phyloP scores from a whole-genome alignment of 1,140 invertebrate species.

The Metopolophium dirhodum region DNA sequence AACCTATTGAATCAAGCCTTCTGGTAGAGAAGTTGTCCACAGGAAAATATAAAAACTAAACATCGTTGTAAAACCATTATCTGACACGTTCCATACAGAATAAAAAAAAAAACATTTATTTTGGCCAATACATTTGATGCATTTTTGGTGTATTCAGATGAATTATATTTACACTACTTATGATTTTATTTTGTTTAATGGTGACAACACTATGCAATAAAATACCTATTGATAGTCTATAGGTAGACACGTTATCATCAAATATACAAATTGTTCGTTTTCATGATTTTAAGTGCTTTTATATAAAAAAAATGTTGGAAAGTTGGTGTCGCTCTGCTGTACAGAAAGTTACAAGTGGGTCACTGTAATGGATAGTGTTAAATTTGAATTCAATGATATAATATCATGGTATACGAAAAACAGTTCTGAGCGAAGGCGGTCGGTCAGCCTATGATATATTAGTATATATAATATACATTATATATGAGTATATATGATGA shows the following conservation, averaged over 20 bases:
- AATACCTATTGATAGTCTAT: background rate
- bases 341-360: too few species aligned
- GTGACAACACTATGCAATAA: background rate
- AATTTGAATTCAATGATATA: too few species aligned
- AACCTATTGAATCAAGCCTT: background rate
- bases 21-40: background rate
- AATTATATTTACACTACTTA: background rate
- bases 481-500: too few species aligned
- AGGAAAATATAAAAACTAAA: background rate
- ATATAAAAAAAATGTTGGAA: too few species aligned
- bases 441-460: too few species aligned
- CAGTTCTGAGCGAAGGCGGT: too few species aligned
- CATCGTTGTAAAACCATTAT: background rate
- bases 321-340: too few species aligned
- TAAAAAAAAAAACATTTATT: background rate
- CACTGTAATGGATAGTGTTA: too few species aligned
- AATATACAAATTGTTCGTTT: background rate
- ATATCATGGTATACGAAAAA: too few species aligned
- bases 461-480: too few species aligned
- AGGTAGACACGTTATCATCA: background rate
- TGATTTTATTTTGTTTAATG: background rate
- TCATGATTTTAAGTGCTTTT: background rate
- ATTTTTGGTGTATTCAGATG: background rate
- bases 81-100: too few species aligned
- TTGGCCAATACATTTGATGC: background rate